These are phyloP conservation scores for Chrosomus eos DNA, from an alignment of 2,797 vertebrate species.

Conservation along the genomic window DNA sequence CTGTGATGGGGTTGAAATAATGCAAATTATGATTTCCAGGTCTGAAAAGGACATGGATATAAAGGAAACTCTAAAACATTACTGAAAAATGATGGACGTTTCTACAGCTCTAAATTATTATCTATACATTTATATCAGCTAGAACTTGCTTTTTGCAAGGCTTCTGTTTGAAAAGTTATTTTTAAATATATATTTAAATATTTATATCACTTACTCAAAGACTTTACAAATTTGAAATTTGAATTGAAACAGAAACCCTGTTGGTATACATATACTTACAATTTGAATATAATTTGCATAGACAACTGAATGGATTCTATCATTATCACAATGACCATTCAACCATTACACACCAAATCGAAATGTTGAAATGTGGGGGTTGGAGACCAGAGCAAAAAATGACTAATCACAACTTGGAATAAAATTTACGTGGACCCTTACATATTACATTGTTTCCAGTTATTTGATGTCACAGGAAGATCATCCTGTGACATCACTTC, in stretches of 20 bases:
- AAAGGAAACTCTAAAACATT: neutral
- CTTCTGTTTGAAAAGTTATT: neutral
- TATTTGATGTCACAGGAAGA: neutral
- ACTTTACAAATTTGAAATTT: too few relatives aligned
- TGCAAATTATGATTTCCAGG: neutral
- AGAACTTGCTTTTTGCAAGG: neutral
- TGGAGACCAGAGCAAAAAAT: neutral
- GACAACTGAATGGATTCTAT: neutral
- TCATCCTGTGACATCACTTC: conserved; percentile 10
- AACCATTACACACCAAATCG: neutral
- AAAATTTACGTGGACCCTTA: neutral
- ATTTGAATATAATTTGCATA: neutral
- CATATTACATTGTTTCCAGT: neutral
- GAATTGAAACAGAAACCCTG: neutral
- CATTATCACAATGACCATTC: neutral
- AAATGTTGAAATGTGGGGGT: neutral
- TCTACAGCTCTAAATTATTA: neutral
- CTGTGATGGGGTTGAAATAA: too few relatives aligned
- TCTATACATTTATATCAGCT: neutral
- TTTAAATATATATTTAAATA: neutral
- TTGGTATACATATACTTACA: neutral
- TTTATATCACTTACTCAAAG: neutral
- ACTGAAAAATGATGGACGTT: neutral
- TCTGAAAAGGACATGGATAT: neutral
- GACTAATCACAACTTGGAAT: neutral